A percentile compares a stretch with the other conserved stretches of the same genome.
These are phyloP conservation scores for Leptinotarsa undecemlineata DNA, from an alignment of 1,140 invertebrate species.

Conservation along the genomic window DNA sequence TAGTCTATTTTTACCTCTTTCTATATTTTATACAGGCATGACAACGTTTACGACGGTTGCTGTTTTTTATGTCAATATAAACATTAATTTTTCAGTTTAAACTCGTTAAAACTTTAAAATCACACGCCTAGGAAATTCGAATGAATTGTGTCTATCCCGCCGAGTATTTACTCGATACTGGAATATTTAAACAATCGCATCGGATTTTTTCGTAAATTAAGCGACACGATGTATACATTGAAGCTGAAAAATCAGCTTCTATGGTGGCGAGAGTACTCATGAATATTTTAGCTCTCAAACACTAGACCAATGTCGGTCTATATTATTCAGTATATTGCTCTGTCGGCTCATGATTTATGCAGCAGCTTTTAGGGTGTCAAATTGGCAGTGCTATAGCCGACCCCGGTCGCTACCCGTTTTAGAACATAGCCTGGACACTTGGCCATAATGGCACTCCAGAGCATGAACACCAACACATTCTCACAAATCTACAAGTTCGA, in stretches of 20 bases:
- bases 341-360: constrained; percentile 51
- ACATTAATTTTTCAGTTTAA: too few species aligned
- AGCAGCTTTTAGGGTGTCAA: constrained; percentile 52
- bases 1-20: too few species aligned
- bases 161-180: not conserved
- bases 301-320: constrained; percentile 49
- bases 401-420: constrained; percentile 25
- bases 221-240: constrained; percentile 15
- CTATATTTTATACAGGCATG: too few species aligned
- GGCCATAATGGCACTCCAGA: constrained; percentile 18
- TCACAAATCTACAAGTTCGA: not conserved
- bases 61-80: too few species aligned
- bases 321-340: constrained; percentile 47
- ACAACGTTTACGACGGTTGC: too few species aligned
- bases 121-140: not conserved
- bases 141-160: not conserved
- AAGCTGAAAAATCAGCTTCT: constrained; percentile 27
- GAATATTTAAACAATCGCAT: constrained; percentile 1
- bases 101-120: too few species aligned
- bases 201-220: constrained; percentile 12
- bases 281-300: constrained; percentile 51
- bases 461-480: not conserved
- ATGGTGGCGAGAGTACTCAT: constrained; percentile 43
- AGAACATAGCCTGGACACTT: constrained; percentile 13
- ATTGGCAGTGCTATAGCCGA: constrained; percentile 40